These are phyloP conservation scores for Cantharis lateralis DNA, from an alignment of 2,888 invertebrate genomes.

Conservation along the genomic window DNA sequence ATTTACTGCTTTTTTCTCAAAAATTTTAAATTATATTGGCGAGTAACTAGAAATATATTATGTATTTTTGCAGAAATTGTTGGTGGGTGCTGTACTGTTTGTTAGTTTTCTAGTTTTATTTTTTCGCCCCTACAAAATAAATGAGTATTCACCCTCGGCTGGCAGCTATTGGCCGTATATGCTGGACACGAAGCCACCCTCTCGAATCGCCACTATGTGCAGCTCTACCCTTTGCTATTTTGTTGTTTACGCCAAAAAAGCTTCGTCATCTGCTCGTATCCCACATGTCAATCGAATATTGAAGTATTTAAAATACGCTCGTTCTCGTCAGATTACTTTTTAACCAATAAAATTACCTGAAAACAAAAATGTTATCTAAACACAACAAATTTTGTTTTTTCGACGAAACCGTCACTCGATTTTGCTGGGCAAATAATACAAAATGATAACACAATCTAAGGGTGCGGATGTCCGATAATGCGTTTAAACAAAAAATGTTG, in stretches of 20 bases:
- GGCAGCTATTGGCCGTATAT: conserved; percentile 45
- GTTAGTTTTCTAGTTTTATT: conserved; percentile 15
- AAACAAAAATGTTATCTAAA: conserved; percentile 52
- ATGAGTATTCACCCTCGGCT: conserved; percentile 44
- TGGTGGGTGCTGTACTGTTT: background rate
- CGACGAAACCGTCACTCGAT: conserved; percentile 50
- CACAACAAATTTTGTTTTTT: conserved; percentile 53
- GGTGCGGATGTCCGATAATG: conserved; percentile 42
- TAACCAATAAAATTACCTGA: conserved; percentile 34
- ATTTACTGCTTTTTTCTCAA: background rate
- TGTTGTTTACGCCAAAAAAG: conserved; percentile 42
- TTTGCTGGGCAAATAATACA: conserved; percentile 50
- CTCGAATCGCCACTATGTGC: conserved; percentile 14
- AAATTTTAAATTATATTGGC: too few species aligned
- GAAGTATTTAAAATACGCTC: conserved; percentile 8
- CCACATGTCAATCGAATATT: conserved; percentile 11
- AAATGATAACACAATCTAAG: conserved; percentile 37
- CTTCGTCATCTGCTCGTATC: conserved; percentile 37
- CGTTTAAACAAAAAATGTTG: conserved; percentile 30
- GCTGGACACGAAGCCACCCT: conserved; percentile 49
- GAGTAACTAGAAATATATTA: background rate
- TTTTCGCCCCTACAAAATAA: conserved; percentile 42
- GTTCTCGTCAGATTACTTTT: background rate
- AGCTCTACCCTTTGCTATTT: conserved; percentile 46
- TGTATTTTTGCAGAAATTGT: background rate